Percentiles rank a stretch among this genome's conserved stretches.
Conservation (phyloP, 2,888 invertebrate species). For the Coleophora deauratella region DNA sequence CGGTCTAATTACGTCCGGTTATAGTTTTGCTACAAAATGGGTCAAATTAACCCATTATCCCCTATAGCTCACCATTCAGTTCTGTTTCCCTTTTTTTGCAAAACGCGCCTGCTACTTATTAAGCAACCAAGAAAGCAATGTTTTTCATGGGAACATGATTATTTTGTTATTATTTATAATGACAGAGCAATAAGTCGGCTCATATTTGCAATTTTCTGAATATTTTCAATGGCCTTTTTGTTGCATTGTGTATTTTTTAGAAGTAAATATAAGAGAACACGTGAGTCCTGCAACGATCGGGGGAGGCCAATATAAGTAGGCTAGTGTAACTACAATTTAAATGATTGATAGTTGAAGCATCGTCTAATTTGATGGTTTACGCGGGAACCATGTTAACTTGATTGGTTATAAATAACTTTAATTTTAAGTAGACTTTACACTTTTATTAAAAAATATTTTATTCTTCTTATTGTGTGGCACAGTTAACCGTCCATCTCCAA, state of each 20-base stretch:
- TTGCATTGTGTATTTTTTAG: neutral
- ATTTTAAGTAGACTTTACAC: too few species aligned
- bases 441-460: too few species aligned
- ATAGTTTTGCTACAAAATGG: constrained; percentile 27
- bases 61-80: constrained; percentile 4
- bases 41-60: constrained; percentile 32
- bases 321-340: neutral
- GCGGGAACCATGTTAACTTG: too few species aligned
- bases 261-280: neutral
- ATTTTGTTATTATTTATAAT: constrained; percentile 15
- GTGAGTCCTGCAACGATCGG: too few species aligned
- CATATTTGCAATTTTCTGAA: constrained; percentile 9
- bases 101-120: constrained; percentile 13
- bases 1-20: constrained; percentile 22
- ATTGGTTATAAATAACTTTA: too few species aligned
- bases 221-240: neutral
- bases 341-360: too few species aligned
- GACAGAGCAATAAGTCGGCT: constrained; percentile 5
- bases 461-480: too few species aligned
- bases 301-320: too few species aligned
- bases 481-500: too few species aligned
- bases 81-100: constrained; percentile 13
- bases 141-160: constrained; percentile 10
- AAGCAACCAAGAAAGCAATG: constrained; percentile 8
- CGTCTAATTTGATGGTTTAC: too few species aligned